These are phyloP conservation scores for Eucidaris tribuloides DNA, from an alignment of 35 echinoderm and acorn worm species.

Conservation along the genomic window DNA sequence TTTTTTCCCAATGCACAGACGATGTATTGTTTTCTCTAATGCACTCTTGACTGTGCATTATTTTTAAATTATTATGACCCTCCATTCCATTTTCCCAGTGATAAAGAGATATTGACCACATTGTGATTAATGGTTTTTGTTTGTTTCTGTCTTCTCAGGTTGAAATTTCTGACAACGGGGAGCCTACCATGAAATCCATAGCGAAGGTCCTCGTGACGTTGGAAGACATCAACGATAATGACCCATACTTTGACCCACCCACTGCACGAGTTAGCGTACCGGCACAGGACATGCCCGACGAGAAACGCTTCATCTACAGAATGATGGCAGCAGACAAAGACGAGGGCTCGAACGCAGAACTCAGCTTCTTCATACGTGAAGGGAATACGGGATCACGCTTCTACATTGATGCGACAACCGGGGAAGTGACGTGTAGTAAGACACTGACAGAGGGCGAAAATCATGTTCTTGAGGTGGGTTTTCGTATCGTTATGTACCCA, in stretches of 20 bases:
- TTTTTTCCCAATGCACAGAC: too few species aligned
- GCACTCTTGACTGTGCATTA: too few species aligned
- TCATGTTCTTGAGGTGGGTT: slow-evolving; percentile 61
- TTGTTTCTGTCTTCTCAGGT: slow-evolving; percentile 41
- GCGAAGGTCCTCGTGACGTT: slow-evolving; percentile 77
- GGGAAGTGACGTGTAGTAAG: slow-evolving; percentile 66
- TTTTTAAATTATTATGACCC: too few species aligned
- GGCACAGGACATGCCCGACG: slow-evolving; percentile 20
- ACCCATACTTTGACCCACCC: slow-evolving; percentile 57
- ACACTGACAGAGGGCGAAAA: slow-evolving; percentile 48
- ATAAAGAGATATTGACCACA: too few species aligned
- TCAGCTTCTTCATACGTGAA: slow-evolving; percentile 73
- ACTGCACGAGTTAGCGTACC: slow-evolving; percentile 32
- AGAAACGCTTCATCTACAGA: slow-evolving; percentile 23
- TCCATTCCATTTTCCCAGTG: too few species aligned
- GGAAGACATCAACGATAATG: slow-evolving; percentile 84
- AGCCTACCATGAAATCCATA: slow-evolving; percentile 47
- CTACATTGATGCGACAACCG: slow-evolving; percentile 72
- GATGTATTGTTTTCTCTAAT: too few species aligned
- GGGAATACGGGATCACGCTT: slow-evolving; percentile 68
- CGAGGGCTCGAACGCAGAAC: slow-evolving; percentile 68
- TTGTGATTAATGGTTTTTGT: neutral
- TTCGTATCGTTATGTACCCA: too few species aligned
- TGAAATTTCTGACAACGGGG: slow-evolving; percentile 80
- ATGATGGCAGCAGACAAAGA: slow-evolving; percentile 77